Evolutionary conservation across 2,888 invertebrate species (phyloP).

Genomic region (Synergus umbraculus): DNA sequence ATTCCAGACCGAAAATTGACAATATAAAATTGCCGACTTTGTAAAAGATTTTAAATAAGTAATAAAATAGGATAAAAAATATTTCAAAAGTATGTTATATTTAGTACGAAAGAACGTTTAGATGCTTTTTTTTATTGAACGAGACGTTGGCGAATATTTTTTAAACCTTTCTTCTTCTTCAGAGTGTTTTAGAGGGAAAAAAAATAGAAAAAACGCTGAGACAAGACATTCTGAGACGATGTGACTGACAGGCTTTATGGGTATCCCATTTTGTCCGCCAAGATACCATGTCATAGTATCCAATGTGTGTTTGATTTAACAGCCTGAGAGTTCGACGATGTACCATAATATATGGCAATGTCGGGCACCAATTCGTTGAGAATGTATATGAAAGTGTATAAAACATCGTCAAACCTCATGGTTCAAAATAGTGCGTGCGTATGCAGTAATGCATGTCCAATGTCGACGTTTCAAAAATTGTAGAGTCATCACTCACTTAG

Average conservation of each 20-base stretch:
- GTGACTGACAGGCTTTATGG: conserved; percentile 65
- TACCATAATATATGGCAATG: conserved; percentile 66
- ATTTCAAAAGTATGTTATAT: too few species aligned
- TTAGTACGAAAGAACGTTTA: not conserved
- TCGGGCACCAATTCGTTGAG: conserved; percentile 65
- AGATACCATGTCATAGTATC: conserved; percentile 58
- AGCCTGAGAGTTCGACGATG: conserved; percentile 53
- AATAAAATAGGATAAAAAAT: too few species aligned
- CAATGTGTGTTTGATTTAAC: conserved; percentile 65
- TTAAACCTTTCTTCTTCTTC: not conserved
- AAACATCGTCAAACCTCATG: conserved; percentile 61
- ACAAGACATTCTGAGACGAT: conserved; percentile 52
- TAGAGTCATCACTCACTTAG: not conserved
- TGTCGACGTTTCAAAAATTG: conserved; percentile 17
- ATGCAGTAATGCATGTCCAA: conserved; percentile 42
- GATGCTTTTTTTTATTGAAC: not conserved
- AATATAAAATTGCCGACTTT: too few species aligned
- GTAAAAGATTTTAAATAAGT: too few species aligned
- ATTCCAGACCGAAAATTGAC: too few species aligned
- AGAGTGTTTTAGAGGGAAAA: not conserved
- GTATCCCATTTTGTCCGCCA: conserved; percentile 61
- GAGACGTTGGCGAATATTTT: not conserved
- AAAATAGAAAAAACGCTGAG: conserved; percentile 29
- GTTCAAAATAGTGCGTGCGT: conserved; percentile 33
- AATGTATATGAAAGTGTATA: conserved; percentile 63